A percentile compares a stretch with the other conserved stretches of the same genome.
These are phyloP conservation scores for Athene cunicularia DNA, from an alignment of 2,113 vertebrate species.

Conservation along the genomic window DNA sequence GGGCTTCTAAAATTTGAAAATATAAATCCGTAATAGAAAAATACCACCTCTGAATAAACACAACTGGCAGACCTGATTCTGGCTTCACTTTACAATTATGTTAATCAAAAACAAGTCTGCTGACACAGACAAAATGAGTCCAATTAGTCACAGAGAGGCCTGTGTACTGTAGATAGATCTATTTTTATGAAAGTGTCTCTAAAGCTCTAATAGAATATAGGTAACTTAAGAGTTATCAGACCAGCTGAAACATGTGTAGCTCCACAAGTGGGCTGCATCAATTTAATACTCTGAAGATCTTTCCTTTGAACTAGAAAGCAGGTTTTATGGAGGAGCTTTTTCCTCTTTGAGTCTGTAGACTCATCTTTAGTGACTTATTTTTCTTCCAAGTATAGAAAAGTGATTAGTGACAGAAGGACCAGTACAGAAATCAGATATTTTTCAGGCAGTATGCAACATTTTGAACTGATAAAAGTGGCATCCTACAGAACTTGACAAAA, in stretches of 20 bases:
- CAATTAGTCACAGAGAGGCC: neutral
- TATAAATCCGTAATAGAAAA: neutral
- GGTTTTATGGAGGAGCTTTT: neutral
- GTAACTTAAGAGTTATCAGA: neutral
- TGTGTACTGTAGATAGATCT: neutral
- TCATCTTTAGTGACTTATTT: neutral
- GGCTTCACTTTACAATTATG: neutral
- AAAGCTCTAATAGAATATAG: slow-evolving; percentile 8
- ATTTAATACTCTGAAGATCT: neutral
- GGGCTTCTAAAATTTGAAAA: neutral
- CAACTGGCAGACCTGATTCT: neutral
- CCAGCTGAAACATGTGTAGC: neutral
- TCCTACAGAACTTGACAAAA: neutral
- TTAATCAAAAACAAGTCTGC: neutral
- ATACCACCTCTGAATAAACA: neutral
- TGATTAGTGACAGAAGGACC: neutral
- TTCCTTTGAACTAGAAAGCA: neutral
- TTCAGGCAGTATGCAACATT: neutral
- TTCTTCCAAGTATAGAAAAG: neutral
- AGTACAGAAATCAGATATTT: neutral
- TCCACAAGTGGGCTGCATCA: neutral
- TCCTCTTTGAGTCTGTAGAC: neutral
- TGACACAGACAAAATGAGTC: neutral
- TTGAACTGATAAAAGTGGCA: neutral
- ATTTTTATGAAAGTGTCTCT: neutral